Evolutionary conservation across 2,113 vertebrate genomes (phyloP).

Genomic region (Octodon degus): DNA sequence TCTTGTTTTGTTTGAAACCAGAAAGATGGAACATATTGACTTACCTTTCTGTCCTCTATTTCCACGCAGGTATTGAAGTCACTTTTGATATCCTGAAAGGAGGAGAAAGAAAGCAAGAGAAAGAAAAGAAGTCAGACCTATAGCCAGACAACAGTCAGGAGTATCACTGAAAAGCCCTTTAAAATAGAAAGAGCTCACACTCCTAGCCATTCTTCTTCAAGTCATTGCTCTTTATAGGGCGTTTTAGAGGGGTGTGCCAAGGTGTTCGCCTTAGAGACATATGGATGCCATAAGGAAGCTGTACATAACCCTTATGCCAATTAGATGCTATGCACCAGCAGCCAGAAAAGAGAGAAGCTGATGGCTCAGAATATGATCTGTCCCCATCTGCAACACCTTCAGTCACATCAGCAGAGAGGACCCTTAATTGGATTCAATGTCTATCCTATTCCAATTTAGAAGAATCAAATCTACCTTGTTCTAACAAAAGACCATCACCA

Average conservation of each 20-base stretch:
- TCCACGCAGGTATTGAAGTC: conserved; percentile 87
- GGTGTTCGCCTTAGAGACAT: not conserved
- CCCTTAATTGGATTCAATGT: not conserved
- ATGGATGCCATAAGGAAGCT: not conserved
- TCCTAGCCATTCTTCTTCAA: conserved; percentile 32
- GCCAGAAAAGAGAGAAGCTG: not conserved
- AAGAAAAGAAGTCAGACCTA: conserved; percentile 58
- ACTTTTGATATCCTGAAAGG: conserved; percentile 86
- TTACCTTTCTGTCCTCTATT: conserved; percentile 89
- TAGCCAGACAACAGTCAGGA: not conserved
- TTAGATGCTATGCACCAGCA: conserved; percentile 19
- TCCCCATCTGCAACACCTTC: not conserved
- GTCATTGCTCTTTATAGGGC: not conserved
- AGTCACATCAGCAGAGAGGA: not conserved
- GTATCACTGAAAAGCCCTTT: not conserved
- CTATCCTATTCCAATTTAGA: not conserved
- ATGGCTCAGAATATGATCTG: not conserved
- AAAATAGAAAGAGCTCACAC: not conserved
- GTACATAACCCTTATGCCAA: conserved; percentile 16
- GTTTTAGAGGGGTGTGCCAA: not conserved
- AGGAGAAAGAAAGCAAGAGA: conserved; percentile 53
- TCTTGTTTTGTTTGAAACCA: not conserved
- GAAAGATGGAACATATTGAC: conserved; percentile 75
- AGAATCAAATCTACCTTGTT: not conserved
- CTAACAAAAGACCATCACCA: not conserved